phyloP scores from a whole-genome alignment of 2,888 invertebrate genomes.

The Pachycephus smyrnensis region DNA sequence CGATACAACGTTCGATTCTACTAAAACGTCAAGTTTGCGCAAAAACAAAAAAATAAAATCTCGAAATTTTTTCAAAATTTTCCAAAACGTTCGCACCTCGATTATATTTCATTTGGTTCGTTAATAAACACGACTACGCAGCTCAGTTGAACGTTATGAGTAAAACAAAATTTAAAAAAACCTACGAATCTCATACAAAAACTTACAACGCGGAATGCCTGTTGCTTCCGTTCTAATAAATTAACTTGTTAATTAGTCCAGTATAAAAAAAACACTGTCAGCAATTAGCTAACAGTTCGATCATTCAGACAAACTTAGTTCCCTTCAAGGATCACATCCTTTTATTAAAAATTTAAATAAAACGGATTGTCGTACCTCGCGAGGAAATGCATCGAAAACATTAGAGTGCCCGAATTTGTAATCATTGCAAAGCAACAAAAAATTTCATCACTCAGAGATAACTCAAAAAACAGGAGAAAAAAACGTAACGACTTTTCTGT shows the following conservation, averaged over 20 bases:
- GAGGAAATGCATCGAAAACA: not conserved
- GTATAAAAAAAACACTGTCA: not conserved
- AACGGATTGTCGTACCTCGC: not conserved
- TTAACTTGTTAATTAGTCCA: constrained; percentile 8
- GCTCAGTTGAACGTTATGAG: not conserved
- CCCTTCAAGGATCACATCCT: not conserved
- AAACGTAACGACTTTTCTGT: not conserved
- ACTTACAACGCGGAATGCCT: too few relatives aligned
- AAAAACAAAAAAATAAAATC: not conserved
- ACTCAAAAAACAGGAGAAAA: not conserved
- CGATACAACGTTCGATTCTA: too few relatives aligned
- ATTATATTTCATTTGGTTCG: not conserved
- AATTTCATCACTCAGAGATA: not conserved
- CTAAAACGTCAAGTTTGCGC: not conserved
- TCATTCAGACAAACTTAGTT: not conserved
- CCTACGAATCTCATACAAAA: not conserved
- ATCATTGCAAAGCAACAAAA: not conserved
- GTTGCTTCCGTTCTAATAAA: constrained; percentile 10
- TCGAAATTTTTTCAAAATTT: not conserved
- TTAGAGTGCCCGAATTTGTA: not conserved
- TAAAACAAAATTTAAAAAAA: not conserved
- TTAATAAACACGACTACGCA: not conserved
- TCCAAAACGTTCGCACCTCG: not conserved
- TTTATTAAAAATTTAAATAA: constrained; percentile 7
- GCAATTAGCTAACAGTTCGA: not conserved